These are phyloP conservation scores for Coremacera marginata DNA, from an alignment of 2,888 invertebrate genomes.

Conservation along the genomic window DNA sequence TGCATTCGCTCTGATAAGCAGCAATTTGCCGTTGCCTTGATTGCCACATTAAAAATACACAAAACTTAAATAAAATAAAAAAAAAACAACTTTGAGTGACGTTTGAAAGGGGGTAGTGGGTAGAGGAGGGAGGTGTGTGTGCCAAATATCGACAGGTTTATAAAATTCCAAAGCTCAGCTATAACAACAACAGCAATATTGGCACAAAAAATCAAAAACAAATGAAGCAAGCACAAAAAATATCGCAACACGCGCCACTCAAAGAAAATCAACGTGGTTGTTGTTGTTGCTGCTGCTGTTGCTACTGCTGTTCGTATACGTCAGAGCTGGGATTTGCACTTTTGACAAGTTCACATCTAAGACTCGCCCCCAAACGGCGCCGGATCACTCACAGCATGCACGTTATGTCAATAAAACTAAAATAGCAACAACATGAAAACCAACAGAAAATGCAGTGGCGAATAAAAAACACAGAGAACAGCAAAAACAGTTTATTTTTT, in stretches of 20 bases:
- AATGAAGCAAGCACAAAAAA: not conserved
- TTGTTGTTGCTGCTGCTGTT: slow-evolving; percentile 14
- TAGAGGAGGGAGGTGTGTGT: not conserved
- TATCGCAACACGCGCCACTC: not conserved
- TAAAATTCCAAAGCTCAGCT: not conserved
- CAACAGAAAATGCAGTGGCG: not conserved
- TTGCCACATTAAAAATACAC: slow-evolving; percentile 10
- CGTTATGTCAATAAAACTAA: slow-evolving; percentile 53
- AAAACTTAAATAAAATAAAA: slow-evolving; percentile 17
- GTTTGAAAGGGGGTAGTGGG: not conserved
- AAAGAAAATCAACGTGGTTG: slow-evolving; percentile 16
- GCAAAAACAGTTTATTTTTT: slow-evolving; percentile 48
- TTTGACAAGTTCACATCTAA: slow-evolving; percentile 58
- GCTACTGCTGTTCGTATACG: slow-evolving; percentile 37
- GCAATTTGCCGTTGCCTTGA: slow-evolving; percentile 6
- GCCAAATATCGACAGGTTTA: slow-evolving; percentile 12
- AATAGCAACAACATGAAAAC: slow-evolving; percentile 27
- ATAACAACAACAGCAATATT: slow-evolving; percentile 8
- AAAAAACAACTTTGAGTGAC: not conserved
- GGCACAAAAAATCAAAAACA: not conserved
- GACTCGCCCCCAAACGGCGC: not conserved
- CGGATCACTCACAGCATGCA: slow-evolving; percentile 45
- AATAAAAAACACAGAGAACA: slow-evolving; percentile 20
- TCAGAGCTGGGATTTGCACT: slow-evolving; percentile 64
- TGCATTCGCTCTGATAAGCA: slow-evolving; percentile 9